Conservation (phyloP, 2,797 vertebrate genomes). For the Zonotrichia albicollis region DNA sequence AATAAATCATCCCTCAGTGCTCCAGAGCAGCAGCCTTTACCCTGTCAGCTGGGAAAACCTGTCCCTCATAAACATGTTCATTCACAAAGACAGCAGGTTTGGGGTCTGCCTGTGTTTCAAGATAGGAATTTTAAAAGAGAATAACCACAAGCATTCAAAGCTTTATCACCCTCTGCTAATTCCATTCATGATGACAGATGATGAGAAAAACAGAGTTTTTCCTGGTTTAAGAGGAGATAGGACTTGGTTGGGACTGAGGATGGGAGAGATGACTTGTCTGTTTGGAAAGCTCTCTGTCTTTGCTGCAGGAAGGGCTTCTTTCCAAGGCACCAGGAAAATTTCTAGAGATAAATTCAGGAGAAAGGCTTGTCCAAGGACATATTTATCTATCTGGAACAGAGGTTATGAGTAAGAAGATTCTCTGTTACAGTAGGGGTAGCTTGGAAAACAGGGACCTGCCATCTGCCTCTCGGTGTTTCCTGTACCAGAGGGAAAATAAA, state of each 20-base stretch:
- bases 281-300: not conserved
- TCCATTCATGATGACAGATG: not conserved
- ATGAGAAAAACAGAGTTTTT: not conserved
- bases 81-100: not conserved
- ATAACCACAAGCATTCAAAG: not conserved
- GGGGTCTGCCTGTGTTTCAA: not conserved
- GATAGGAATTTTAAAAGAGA: not conserved
- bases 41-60: not conserved
- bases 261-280: not conserved
- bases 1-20: slow-evolving; percentile 36
- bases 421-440: not conserved
- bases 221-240: not conserved
- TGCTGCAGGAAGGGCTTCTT: not conserved
- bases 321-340: not conserved
- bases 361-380: not conserved
- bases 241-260: not conserved
- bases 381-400: not conserved
- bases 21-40: slow-evolving; percentile 37
- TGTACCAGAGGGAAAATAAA: not conserved
- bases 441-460: not conserved
- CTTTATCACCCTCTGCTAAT: not conserved
- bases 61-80: not conserved
- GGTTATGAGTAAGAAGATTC: not conserved
- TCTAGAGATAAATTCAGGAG: not conserved
- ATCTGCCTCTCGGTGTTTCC: not conserved